Percentiles rank a stretch among this genome's conserved stretches.
These are phyloP conservation scores for Bombus waltoni DNA, from an alignment of 1,140 invertebrate species.

Conservation along the genomic window DNA sequence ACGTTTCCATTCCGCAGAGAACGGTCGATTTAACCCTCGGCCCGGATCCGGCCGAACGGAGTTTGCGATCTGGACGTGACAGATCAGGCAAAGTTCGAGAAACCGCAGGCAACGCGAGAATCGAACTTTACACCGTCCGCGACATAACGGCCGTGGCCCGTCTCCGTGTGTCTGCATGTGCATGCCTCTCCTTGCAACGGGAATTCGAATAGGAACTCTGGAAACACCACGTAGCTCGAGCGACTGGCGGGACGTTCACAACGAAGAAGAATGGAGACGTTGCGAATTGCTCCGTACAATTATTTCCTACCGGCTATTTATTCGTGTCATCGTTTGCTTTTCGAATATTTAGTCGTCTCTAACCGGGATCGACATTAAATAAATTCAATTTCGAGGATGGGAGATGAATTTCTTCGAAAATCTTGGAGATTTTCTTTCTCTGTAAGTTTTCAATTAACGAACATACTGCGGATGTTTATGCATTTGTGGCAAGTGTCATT, in stretches of 20 bases:
- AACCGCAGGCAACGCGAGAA: constrained; percentile 64
- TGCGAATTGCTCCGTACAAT: too few species aligned
- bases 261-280: constrained; percentile 8
- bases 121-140: constrained; percentile 61
- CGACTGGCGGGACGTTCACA: constrained; percentile 4
- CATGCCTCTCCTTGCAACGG: background rate
- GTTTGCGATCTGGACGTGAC: constrained; percentile 56
- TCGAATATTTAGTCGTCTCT: too few species aligned
- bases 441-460: too few species aligned
- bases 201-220: constrained; percentile 12
- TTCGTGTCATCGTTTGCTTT: too few species aligned
- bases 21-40: constrained; percentile 56
- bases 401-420: too few species aligned
- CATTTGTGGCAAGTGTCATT: too few species aligned
- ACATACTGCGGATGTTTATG: too few species aligned
- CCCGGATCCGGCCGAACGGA: constrained; percentile 44
- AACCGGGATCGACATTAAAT: too few species aligned
- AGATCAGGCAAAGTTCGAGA: constrained; percentile 64
- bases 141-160: constrained; percentile 50
- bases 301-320: too few species aligned
- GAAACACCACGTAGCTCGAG: constrained; percentile 30
- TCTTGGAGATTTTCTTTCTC: too few species aligned
- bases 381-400: too few species aligned
- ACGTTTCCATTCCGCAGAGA: constrained; percentile 47
- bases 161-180: constrained; percentile 42